Percentiles rank a stretch among this genome's conserved stretches.
Conservation (phyloP, 2,888 invertebrate genomes). For the Harpalus rufipes region DNA sequence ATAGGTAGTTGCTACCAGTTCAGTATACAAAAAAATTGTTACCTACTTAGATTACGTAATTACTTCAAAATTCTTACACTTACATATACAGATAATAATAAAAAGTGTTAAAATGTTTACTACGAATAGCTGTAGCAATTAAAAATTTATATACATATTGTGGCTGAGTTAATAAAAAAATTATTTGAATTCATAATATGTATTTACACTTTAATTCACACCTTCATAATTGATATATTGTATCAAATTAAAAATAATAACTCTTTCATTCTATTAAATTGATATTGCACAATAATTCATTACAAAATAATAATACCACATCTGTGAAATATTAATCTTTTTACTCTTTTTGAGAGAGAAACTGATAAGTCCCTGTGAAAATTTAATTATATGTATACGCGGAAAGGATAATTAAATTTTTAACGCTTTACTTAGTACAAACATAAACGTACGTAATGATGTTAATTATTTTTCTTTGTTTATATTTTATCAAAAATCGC, state of each 20-base stretch:
- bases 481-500: conserved; percentile 2
- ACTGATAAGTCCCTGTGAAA: neutral
- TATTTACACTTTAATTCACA: no score
- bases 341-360: neutral
- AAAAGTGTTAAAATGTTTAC: no score
- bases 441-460: conserved; percentile 12
- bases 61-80: no score
- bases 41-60: no score
- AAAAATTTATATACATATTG: no score
- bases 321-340: neutral
- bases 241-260: neutral
- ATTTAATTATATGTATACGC: conserved; percentile 17
- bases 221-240: no score
- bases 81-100: no score
- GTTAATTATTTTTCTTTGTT: conserved; percentile 27
- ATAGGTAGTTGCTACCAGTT: no score
- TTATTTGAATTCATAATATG: no score
- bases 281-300: neutral
- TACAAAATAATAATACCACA: neutral
- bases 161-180: no score
- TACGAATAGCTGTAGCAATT: no score
- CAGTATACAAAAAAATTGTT: no score
- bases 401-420: conserved; percentile 26
- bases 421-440: conserved; percentile 4
- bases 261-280: neutral